Conservation (phyloP, 2,113 vertebrate species). For the Callipepla squamata region DNA sequence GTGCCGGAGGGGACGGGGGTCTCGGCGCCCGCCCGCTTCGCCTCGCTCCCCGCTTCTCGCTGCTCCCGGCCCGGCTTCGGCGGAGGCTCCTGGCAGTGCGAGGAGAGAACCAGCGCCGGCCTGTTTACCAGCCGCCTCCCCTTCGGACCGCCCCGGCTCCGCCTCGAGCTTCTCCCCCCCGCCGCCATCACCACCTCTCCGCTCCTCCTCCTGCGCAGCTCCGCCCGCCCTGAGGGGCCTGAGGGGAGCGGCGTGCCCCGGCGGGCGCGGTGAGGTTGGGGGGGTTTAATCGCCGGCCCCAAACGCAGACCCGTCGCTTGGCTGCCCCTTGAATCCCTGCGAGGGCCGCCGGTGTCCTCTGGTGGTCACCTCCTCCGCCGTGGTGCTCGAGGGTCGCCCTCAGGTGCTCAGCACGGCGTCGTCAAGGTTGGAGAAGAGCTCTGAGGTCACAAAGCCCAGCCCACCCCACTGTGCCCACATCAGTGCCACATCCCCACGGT, state of each 20-base stretch:
- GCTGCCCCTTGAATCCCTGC: background rate
- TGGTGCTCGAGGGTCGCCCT: background rate
- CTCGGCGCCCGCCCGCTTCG: conserved; percentile 21
- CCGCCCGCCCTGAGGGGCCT: background rate
- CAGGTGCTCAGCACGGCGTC: background rate
- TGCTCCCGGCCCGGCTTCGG: conserved; percentile 35
- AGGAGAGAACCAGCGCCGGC: conserved; percentile 52
- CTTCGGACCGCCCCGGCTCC: conserved; percentile 50
- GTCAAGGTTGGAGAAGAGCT: background rate
- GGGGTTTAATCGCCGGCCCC: background rate
- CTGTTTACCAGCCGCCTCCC: conserved; percentile 66
- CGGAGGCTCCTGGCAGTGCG: conserved; percentile 50
- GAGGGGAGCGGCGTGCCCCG: background rate
- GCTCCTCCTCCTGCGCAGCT: background rate
- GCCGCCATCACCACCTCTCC: background rate
- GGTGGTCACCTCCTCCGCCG: background rate
- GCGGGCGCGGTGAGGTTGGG: background rate
- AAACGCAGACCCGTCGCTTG: too few relatives aligned
- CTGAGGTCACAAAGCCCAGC: background rate
- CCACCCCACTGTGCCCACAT: too few relatives aligned
- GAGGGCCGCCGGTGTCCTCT: background rate
- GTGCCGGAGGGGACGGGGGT: conserved; percentile 36
- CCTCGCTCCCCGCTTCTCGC: conserved; percentile 30
- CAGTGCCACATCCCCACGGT: background rate
- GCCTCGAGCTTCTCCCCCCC: conserved; percentile 2